A percentile compares a stretch with the other conserved stretches of the same genome.
These are phyloP conservation scores for Lordiphosa stackelbergi DNA, from an alignment of 1,140 invertebrate genomes.

Conservation along the genomic window DNA sequence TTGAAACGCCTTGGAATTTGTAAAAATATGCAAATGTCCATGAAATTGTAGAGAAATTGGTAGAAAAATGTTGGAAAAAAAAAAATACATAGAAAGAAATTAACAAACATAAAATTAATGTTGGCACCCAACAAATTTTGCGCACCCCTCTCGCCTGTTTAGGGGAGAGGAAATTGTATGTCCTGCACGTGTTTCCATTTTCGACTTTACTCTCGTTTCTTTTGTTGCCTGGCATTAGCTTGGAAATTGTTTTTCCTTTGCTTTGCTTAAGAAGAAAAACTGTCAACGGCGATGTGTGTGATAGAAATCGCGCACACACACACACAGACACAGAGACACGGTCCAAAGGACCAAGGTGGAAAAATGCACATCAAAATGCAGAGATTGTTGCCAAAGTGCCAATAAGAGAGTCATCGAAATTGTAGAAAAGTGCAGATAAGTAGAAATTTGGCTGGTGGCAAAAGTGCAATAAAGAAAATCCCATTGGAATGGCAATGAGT, in stretches of 20 bases:
- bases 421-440: slow-evolving; percentile 33
- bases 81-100: slow-evolving; percentile 61
- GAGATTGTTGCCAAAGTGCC: slow-evolving; percentile 60
- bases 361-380: slow-evolving; percentile 53
- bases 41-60: slow-evolving; percentile 60
- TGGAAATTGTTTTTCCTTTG: slow-evolving; percentile 53
- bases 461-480: slow-evolving; percentile 15
- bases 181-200: slow-evolving; percentile 66
- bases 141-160: slow-evolving; percentile 8
- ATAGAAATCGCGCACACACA: slow-evolving; percentile 48
- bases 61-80: slow-evolving; percentile 46
- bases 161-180: slow-evolving; percentile 25
- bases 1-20: slow-evolving; percentile 63
- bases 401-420: slow-evolving; percentile 51
- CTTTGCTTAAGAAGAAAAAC: slow-evolving; percentile 11
- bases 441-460: slow-evolving; percentile 17
- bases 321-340: neutral
- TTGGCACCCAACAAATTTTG: slow-evolving; percentile 68
- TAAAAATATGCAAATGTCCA: slow-evolving; percentile 63
- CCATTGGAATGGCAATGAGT: slow-evolving; percentile 5
- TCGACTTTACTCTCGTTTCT: slow-evolving; percentile 27
- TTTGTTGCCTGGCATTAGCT: slow-evolving; percentile 33
- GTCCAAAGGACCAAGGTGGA: slow-evolving; percentile 7
- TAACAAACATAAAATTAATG: slow-evolving; percentile 76
- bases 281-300: slow-evolving; percentile 43